Evolutionary conservation across 1,140 invertebrate species (phyloP), one percentile per base, ranked within the genome.

Genomic region (Ceratitis capitata): DNA sequence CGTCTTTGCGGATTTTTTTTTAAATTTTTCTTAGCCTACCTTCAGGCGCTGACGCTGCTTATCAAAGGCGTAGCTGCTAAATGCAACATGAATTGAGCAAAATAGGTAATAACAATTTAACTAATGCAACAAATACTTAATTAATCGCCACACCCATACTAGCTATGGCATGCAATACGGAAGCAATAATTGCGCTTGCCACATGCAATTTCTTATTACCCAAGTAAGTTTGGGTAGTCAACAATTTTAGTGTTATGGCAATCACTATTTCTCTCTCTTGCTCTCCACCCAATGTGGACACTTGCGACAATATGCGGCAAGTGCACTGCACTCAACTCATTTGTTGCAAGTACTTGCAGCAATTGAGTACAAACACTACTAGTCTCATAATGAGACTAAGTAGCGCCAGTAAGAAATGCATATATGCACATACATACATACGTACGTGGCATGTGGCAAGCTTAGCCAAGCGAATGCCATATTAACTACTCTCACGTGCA

Each of bases 261-360:
- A 23, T 78, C 45, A 32, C 32, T 29, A 39, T 45, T 78, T 6
- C 3, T 78, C n/a, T 78, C 6, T 78, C 39, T 45, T 23, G n/a
- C 32, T 6, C n/a, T 78, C 69, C n/a, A n/a, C n/a, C 69, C 69
- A 78, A 78, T n/a, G 69, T 78, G 69, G 69, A 69, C 61, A 69
- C 61, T 69, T 69, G 69, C 69, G 23, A 78, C 69, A 78, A 23
- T 78, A 45, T 47, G 69, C 69, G 42, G 69, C 39, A 78, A 78
- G 69, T 78, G 69, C 69, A 78, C 69, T 78, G 69, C 69, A 78
- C 69, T 78, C 69, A 78, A 78, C 69, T 78, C 69, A 78, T 42
- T 78, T 78, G 69, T 78, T 45, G 69, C 39, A 78, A 78, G n/a
- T 47, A 47, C 5, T 47, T 47, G 45, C n/a, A n/a, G n/a, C n/a